A percentile compares a stretch with the other conserved stretches of the same genome.
Conservation (phyloP, 2,797 vertebrate species). For the Danio choprae region DNA sequence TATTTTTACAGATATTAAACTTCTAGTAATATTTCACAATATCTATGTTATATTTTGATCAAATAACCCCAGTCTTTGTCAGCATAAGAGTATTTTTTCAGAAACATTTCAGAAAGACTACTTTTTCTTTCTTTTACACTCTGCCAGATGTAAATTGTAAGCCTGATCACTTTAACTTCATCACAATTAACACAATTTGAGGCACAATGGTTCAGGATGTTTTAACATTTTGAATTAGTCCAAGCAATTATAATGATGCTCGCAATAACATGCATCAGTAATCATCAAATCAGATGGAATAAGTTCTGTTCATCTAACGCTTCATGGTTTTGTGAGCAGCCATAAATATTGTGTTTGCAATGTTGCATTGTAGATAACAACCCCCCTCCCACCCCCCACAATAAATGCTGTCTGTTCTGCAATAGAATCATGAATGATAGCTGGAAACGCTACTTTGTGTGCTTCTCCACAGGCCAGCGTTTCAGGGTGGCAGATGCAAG, state of each 20-base stretch:
- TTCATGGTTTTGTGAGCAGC: neutral
- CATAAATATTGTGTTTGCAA: conserved; percentile 5
- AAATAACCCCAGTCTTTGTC: too few species aligned
- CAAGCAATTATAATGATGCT: neutral
- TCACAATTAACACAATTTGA: neutral
- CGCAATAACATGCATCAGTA: neutral
- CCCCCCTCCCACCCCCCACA: neutral
- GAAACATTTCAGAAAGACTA: too few species aligned
- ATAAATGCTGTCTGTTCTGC: neutral
- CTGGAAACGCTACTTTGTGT: neutral
- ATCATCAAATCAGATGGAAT: neutral
- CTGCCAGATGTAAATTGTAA: neutral
- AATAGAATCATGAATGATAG: conserved; percentile 2
- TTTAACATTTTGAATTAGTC: neutral
- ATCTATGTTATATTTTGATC: too few species aligned
- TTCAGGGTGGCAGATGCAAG: conserved; percentile 23
- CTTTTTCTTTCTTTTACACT: too few species aligned
- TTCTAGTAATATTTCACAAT: too few species aligned
- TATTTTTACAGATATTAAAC: too few species aligned
- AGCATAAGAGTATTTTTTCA: too few species aligned
- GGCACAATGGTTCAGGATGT: neutral
- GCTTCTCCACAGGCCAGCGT: neutral
- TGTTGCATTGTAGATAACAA: neutral
- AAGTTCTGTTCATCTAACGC: neutral
- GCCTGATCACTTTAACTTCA: neutral